Conservation (phyloP, 2,888 invertebrate species). For the Agrochola lota region DNA sequence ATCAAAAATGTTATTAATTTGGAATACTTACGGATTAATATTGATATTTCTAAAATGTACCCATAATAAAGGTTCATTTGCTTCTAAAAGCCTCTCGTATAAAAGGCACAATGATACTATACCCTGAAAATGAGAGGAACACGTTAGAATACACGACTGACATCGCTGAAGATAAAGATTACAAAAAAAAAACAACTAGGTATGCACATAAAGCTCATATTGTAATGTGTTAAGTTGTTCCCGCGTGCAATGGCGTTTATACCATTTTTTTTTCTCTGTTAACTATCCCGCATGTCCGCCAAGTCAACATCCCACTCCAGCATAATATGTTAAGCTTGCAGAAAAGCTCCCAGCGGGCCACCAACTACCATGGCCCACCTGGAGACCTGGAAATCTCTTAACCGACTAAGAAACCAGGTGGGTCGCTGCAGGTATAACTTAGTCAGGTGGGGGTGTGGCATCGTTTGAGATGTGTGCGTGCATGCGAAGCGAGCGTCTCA, state of each 20-base stretch:
- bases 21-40: slow-evolving; percentile 95
- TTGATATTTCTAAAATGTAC: slow-evolving; percentile 96
- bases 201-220: neutral
- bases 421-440: no score
- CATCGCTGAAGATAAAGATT: no score
- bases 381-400: no score
- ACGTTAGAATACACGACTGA: neutral
- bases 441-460: no score
- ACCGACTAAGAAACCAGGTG: no score
- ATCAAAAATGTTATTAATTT: neutral
- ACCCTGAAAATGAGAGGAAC: slow-evolving; percentile 88
- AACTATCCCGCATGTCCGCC: neutral
- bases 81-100: slow-evolving; percentile 97
- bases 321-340: no score
- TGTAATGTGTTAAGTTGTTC: neutral
- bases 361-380: no score
- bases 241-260: neutral
- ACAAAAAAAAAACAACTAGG: no score
- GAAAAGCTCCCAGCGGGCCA: no score
- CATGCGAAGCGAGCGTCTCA: no score
- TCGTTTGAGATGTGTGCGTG: no score
- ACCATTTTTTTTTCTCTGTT: neutral
- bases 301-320: neutral
- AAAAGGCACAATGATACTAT: slow-evolving; percentile 97
- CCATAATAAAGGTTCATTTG: slow-evolving; percentile 97